Conservation (phyloP, 2,113 vertebrate genomes). For the Melanostigma gelatinosum region DNA sequence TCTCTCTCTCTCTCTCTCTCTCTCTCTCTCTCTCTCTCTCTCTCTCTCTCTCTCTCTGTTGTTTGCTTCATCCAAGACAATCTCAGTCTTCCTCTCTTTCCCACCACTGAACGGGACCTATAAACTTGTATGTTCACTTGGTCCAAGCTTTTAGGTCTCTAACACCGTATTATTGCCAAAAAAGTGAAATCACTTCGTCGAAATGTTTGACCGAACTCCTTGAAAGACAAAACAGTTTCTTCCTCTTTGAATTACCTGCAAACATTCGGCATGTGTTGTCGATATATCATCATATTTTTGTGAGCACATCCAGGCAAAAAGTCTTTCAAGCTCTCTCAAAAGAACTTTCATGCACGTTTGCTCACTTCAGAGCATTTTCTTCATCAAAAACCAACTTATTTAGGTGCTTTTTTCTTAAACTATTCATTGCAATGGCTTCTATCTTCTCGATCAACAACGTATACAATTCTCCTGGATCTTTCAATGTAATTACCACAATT, state of each 20-base stretch:
- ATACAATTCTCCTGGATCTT: not conserved
- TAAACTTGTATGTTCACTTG: not conserved
- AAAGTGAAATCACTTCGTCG: not conserved
- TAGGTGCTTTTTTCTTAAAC: not conserved
- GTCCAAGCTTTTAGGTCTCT: not conserved
- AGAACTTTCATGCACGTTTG: slow-evolving; percentile 21
- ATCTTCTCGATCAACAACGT: not conserved
- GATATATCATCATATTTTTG: slow-evolving; percentile 33
- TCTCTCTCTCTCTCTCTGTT: not conserved
- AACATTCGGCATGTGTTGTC: slow-evolving; percentile 20
- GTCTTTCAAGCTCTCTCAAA: slow-evolving; percentile 36
- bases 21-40: not conserved
- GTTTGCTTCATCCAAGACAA: slow-evolving; percentile 13
- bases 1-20: not conserved
- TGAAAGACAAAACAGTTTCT: not conserved
- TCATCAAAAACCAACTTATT: slow-evolving; percentile 1
- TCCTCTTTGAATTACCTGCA: slow-evolving; percentile 43
- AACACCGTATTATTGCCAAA: not conserved
- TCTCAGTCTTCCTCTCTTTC: slow-evolving; percentile 11
- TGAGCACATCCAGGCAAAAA: slow-evolving; percentile 28
- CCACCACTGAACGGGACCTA: not conserved
- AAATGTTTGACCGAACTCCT: slow-evolving; percentile 11
- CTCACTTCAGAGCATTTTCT: slow-evolving; percentile 3
- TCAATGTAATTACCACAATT: not conserved
- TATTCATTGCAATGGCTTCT: not conserved